Evolutionary conservation across 2,797 vertebrate species (phyloP), one percentile per base, ranked within the genome.

Genomic region (Rallus crepitans): DNA sequence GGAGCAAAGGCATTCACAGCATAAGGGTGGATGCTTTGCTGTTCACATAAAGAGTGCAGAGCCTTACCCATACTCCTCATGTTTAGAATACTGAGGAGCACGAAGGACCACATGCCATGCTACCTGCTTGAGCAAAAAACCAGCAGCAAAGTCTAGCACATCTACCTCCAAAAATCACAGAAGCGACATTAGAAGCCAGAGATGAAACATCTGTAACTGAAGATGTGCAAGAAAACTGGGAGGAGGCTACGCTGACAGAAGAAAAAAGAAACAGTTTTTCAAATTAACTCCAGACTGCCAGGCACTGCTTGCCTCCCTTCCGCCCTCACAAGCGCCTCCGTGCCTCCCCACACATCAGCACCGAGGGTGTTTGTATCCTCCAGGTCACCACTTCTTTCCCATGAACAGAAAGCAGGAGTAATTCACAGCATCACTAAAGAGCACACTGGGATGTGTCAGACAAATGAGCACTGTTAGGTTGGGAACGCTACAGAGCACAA

Each of bases 261-360:
- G 39, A 69, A 68, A 70, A 72, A 78, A 70, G 18, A 48, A 72
- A 53, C 12, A 82, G n/a, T 53, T 52, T 50, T 81, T 24, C 47
- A 17, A 42, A 65, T 68, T 75, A 87, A 81, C 72, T 91, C 79
- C 40, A 28, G 91, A 93, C 55, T 88, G 55, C 82, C 79, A 92
- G 77, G 87, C 82, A 87, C 78, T 61, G 64, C 89, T 75, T 85
- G 68, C 20, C 80, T 90, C 71, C 53, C 65, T 78, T 87, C 5
- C 68, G 80, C n/a, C 30, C 87, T 73, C 55, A 73, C 78, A 92
- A 91, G 17, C 1, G 12, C 37, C 25, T 68, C 56, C 9, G 14
- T 52, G 37, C 19, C 31, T 53, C 37, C 52, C 40, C 31, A 40
- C 50, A 35, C 0, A 13, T 33, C 56, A 52, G 83, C 75, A 85